Evolutionary conservation across 2,888 invertebrate genomes (phyloP), one percentile per base, ranked within the genome.

Genomic region (Diarsia rubi): DNA sequence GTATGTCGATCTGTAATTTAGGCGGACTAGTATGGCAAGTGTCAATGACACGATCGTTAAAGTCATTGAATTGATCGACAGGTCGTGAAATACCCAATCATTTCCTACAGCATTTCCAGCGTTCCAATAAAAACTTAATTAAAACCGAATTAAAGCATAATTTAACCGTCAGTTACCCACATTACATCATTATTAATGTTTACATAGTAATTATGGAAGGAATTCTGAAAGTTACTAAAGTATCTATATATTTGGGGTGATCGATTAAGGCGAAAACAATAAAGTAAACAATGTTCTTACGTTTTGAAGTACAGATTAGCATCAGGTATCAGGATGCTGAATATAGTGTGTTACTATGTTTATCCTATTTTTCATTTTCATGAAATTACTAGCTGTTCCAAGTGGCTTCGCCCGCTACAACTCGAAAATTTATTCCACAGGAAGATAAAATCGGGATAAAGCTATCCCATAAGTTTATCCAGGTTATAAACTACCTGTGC

Each of bases 181-280:
- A 75, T 75, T 66, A 76, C 62, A 81, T 78, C 62, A 77, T 69
- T 66, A 64, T 65, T 69, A 62, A 59, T 71, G 67, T 72, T 52
- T 60, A 57, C 52, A 69, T 31, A 74, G 27, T 69, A 77, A 66
- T 74, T 47, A 76, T 37, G 14, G 19, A 3, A 19, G 54, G 75
- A 66, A 84, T 79, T 79, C 75, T 73, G 83, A 82, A 85, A 84
- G 76, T 79, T 63, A 45, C 68, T 81, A 54, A 80, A 75, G 60
- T 73, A 75, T 63, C 74, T 69, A n/a, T n/a, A n/a, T 60, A 19
- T 59, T 62, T 54, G 42, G 37, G 70, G 27, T 68, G 31, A 68
- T 72, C 52, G 73, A 72, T 78, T 77, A 62, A 62, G n/a, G n/a
- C 14, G 62, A n/a, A 42, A 42, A 62, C 37, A 3, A 3, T 5